Base-by-base conservation (phyloP, 2,888 invertebrate species). In the Opisthograptis luteolata region DNA sequence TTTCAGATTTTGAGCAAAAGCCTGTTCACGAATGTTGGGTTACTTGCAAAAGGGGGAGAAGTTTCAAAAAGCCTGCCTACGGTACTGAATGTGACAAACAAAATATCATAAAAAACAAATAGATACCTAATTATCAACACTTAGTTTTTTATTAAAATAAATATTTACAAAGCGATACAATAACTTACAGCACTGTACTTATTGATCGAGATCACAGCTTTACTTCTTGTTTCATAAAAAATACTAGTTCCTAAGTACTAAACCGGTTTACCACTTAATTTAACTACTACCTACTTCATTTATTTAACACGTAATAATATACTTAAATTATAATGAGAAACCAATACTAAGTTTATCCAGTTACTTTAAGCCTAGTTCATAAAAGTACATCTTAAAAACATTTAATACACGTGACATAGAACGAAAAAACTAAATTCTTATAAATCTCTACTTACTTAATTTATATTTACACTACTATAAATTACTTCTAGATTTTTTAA, bases 181-280 rank as follows among this genome's bases (percentile, higher is more conserved):
- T 82, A 88, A 89, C 87, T 89, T 87, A 87, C 84, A 27, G 42
- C 0, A 25, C 0, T 15, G 86, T 76, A 88, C 88, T 88, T 87
- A 87, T 87, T 84, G 84, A 66, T 79, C 85, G 86, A 85, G 84
- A 90, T 90, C 89, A 90, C 87, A 87, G 87, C 65, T 51, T 58
- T 52, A 51, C 32, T 44, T 42, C 31, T 25, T 25, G 1, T 1
- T 10, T 25, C 4, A 25, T 25, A 10, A 25, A 9, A 4, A 3
- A 25, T 9, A 25, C 9, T 9, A 9, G 3, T 25, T 41, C 25
- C 34, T 27, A 20, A 46, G 27, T 43, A 39, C 24, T 58, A 62
- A 66, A 65, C 63, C 65, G 61, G 62, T 63, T 62, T 62, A 55
- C 13, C 13, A 47, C 39, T 43, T 12, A 9, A 32, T 15, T 2